Evolutionary conservation across 2,113 vertebrate genomes (phyloP).

Genomic region (Talpa occidentalis): DNA sequence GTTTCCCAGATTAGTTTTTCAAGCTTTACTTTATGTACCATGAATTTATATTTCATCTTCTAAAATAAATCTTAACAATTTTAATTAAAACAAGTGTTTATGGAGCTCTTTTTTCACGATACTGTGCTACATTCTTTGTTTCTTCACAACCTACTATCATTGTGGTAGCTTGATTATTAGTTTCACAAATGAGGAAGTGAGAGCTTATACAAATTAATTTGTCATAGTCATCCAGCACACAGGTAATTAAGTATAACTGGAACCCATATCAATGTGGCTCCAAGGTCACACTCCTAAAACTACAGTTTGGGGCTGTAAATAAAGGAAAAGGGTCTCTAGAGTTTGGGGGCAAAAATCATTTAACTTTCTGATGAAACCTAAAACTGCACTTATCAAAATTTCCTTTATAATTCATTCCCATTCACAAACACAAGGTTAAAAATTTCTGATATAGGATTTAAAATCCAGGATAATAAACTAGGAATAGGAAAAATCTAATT

Average conservation of each 20-base stretch:
- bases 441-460: not conserved
- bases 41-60: slow-evolving; percentile 2
- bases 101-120: slow-evolving; percentile 10
- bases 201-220: not conserved
- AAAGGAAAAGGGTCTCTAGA: not conserved
- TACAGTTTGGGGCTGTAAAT: not conserved
- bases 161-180: not conserved
- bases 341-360: not conserved
- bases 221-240: not conserved
- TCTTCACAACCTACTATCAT: not conserved
- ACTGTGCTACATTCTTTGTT: not conserved
- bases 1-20: not conserved
- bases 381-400: not conserved
- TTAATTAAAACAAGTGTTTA: not conserved
- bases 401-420: slow-evolving; percentile 37
- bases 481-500: not conserved
- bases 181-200: not conserved
- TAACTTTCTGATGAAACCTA: slow-evolving; percentile 13
- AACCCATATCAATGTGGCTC: not conserved
- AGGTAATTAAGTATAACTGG: not conserved
- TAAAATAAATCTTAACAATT: slow-evolving; percentile 22
- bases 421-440: not conserved
- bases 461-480: not conserved
- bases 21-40: not conserved
- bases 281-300: not conserved